Percentiles rank a stretch among this genome's conserved stretches.
Evolutionary conservation across 2,797 vertebrate species (phyloP).

Genomic region (Gastrophryne carolinensis): DNA sequence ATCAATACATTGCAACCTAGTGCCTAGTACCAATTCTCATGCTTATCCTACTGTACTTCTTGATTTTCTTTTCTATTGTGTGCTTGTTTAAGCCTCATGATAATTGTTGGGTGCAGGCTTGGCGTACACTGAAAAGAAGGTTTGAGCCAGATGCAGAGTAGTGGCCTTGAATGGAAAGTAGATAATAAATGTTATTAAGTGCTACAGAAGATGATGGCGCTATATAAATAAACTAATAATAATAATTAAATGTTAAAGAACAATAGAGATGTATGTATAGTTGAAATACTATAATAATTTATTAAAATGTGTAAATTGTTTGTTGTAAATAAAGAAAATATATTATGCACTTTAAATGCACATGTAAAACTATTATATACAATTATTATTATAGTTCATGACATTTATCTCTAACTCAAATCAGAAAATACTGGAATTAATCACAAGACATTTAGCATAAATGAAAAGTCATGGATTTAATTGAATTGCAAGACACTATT

Average conservation of each 20-base stretch:
- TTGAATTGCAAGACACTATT: slow-evolving; percentile 74
- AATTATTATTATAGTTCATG: slow-evolving; percentile 58
- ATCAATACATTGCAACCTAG: too few species aligned
- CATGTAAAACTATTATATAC: background rate
- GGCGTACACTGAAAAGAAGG: too few species aligned
- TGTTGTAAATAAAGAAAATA: background rate
- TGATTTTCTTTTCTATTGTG: too few species aligned
- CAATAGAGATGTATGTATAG: background rate
- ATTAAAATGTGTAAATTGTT: background rate
- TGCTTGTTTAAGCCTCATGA: too few species aligned
- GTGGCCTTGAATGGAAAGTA: too few species aligned
- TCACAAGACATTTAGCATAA: slow-evolving; percentile 59
- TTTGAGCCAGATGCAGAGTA: too few species aligned
- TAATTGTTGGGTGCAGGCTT: too few species aligned
- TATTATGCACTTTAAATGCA: background rate
- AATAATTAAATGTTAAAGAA: background rate
- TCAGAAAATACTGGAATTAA: slow-evolving; percentile 56
- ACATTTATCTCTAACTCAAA: slow-evolving; percentile 64
- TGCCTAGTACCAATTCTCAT: too few species aligned
- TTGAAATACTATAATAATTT: background rate
- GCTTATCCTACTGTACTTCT: too few species aligned
- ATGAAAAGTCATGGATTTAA: slow-evolving; percentile 68
- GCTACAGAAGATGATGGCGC: too few species aligned
- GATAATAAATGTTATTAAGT: too few species aligned
- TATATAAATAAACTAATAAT: too few species aligned